A percentile compares a stretch with the other conserved stretches of the same genome.
Conservation (phyloP, 2,888 invertebrate genomes). For the Eristalinus sepulchralis region DNA sequence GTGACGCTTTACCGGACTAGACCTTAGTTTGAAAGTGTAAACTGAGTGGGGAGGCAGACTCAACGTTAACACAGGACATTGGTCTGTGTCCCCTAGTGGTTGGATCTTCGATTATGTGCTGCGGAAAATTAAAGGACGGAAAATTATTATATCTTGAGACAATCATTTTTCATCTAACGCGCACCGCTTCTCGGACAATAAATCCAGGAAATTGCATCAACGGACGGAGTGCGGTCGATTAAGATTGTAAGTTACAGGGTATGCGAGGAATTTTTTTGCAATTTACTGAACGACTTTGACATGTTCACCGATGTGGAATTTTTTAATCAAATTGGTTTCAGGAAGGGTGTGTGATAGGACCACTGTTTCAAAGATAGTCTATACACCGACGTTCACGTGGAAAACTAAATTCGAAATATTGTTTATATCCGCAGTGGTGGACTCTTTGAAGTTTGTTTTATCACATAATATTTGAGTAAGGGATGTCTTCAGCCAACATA, state of each 20-base stretch:
- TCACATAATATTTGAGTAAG: too few relatives aligned
- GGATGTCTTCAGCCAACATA: too few relatives aligned
- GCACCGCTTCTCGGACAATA: conserved; percentile 34
- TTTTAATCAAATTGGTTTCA: background rate
- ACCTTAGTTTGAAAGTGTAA: conserved; percentile 31
- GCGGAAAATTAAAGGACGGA: conserved; percentile 46
- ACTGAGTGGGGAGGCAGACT: background rate
- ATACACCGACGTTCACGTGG: too few relatives aligned
- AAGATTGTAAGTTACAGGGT: conserved; percentile 43
- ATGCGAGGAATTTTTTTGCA: conserved; percentile 7
- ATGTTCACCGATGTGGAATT: background rate
- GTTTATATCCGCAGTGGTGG: too few relatives aligned
- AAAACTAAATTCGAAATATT: too few relatives aligned
- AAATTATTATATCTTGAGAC: conserved; percentile 51
- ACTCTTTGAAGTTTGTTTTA: too few relatives aligned
- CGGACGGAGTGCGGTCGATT: conserved; percentile 22
- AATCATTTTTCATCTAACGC: conserved; percentile 43
- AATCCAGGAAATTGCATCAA: conserved; percentile 21
- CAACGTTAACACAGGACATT: conserved; percentile 5
- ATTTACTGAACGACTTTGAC: background rate
- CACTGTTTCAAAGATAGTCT: background rate
- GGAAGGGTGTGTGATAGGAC: background rate
- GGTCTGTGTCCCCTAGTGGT: background rate
- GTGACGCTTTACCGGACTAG: background rate
- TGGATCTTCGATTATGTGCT: conserved; percentile 27